Percentiles rank a stretch among this genome's conserved stretches.
These are phyloP conservation scores for Tinea pellionella DNA, from an alignment of 2,888 invertebrate genomes.

Conservation along the genomic window DNA sequence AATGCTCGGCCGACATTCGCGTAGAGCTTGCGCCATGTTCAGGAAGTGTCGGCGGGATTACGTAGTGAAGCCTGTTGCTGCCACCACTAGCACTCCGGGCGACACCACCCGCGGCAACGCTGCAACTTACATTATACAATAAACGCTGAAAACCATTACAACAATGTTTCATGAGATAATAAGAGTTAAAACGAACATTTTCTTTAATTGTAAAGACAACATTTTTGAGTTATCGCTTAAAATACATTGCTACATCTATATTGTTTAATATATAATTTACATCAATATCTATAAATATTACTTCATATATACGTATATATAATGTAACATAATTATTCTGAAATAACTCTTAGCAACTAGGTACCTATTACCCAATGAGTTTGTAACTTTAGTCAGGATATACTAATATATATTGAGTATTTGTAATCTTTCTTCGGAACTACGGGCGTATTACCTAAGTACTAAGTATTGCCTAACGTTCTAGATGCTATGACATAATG, in stretches of 20 bases:
- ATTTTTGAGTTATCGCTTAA: too few species aligned
- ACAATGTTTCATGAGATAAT: too few species aligned
- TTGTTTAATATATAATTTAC: too few species aligned
- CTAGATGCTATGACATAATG: constrained; percentile 33
- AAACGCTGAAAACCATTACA: neutral
- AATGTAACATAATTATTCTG: too few species aligned
- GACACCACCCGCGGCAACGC: constrained; percentile 16
- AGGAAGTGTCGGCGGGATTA: constrained; percentile 66
- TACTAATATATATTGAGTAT: constrained; percentile 14
- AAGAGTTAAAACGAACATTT: too few species aligned
- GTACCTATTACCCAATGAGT: neutral
- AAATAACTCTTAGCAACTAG: neutral
- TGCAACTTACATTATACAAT: constrained; percentile 9
- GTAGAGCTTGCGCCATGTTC: constrained; percentile 64
- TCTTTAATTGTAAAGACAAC: too few species aligned
- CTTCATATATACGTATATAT: too few species aligned
- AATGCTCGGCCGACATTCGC: constrained; percentile 68
- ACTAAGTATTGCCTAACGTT: constrained; percentile 47
- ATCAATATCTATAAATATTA: too few species aligned
- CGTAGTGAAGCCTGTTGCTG: constrained; percentile 38
- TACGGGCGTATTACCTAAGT: constrained; percentile 52
- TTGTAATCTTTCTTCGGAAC: constrained; percentile 45
- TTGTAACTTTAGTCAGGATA: constrained; percentile 33
- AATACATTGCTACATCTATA: too few species aligned
- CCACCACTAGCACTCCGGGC: constrained; percentile 21